A percentile compares a stretch with the other conserved stretches of the same genome.
These are phyloP conservation scores for Drosophila silvestris DNA, from an alignment of 2,888 invertebrate genomes.

Conservation along the genomic window DNA sequence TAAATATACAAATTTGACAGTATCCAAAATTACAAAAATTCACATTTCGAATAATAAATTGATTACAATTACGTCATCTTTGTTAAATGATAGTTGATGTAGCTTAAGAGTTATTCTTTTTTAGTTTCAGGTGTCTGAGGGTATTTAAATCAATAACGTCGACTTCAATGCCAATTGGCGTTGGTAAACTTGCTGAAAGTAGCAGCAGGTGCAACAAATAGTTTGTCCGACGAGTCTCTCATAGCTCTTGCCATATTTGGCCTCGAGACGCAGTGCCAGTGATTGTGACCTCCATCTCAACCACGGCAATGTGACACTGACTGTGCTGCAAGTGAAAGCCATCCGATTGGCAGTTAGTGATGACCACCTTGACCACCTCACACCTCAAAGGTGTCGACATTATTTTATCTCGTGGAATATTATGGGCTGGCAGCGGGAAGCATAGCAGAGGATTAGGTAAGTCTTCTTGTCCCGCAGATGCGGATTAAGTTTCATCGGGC, in stretches of 20 bases:
- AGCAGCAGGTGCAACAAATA: background rate
- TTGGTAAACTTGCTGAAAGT: constrained; percentile 2
- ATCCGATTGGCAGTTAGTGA: constrained; percentile 68
- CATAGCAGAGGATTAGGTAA: constrained; percentile 60
- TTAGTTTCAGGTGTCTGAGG: constrained; percentile 8
- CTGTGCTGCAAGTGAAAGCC: constrained; percentile 43
- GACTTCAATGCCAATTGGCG: constrained; percentile 32
- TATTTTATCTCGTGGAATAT: constrained; percentile 41
- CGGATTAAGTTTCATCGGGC: constrained; percentile 52
- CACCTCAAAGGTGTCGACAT: constrained; percentile 55
- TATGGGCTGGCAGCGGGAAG: constrained; percentile 14
- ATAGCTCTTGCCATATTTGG: constrained; percentile 45
- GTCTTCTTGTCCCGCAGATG: constrained; percentile 49
- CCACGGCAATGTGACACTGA: constrained; percentile 17
- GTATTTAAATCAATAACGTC: constrained; percentile 10
- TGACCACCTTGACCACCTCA: constrained; percentile 52
- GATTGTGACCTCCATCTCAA: constrained; percentile 49
- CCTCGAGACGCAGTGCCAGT: constrained; percentile 38
- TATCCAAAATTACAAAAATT: background rate
- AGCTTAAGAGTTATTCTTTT: background rate
- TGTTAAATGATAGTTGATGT: background rate
- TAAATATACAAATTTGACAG: background rate
- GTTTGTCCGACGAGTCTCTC: constrained; percentile 45
- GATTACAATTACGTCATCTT: background rate
- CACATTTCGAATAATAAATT: background rate